phyloP scores from a whole-genome alignment of 2,113 vertebrate genomes.

The Entelurus aequoreus region DNA sequence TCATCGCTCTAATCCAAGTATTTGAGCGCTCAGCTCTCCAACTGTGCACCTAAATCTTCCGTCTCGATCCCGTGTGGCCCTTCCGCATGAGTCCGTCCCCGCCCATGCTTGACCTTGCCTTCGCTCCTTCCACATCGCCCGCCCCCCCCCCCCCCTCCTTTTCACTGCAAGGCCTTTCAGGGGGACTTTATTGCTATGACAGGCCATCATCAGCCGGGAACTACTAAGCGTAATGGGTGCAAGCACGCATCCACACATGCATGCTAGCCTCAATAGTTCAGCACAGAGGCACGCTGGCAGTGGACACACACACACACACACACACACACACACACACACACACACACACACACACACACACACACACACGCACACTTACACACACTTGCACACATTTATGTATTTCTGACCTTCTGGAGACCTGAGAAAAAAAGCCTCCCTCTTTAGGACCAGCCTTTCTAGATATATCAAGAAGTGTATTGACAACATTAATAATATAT shows the following conservation, averaged over 20 bases:
- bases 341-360: no score
- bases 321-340: no score
- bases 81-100: neutral
- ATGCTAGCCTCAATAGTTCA: slow-evolving; percentile 11
- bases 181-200: slow-evolving; percentile 58
- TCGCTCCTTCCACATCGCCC: slow-evolving; percentile 11
- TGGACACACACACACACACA: slow-evolving; percentile 1
- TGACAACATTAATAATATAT: no score
- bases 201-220: slow-evolving; percentile 52
- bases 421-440: no score
- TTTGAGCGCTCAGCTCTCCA: slow-evolving; percentile 59
- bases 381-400: no score
- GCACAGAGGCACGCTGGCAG: slow-evolving; percentile 21
- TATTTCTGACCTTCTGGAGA: no score
- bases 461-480: no score
- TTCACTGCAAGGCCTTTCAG: slow-evolving; percentile 33
- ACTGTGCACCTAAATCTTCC: slow-evolving; percentile 54
- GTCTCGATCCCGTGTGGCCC: neutral
- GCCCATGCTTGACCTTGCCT: slow-evolving; percentile 18
- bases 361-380: no score
- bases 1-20: slow-evolving; percentile 65
- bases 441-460: no score
- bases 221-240: slow-evolving; percentile 49
- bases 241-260: slow-evolving; percentile 20
- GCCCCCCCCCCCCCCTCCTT: slow-evolving; percentile 6